phyloP scores from a whole-genome alignment of 1,140 invertebrate species.

The Bursaphelenchus mucronatus region DNA sequence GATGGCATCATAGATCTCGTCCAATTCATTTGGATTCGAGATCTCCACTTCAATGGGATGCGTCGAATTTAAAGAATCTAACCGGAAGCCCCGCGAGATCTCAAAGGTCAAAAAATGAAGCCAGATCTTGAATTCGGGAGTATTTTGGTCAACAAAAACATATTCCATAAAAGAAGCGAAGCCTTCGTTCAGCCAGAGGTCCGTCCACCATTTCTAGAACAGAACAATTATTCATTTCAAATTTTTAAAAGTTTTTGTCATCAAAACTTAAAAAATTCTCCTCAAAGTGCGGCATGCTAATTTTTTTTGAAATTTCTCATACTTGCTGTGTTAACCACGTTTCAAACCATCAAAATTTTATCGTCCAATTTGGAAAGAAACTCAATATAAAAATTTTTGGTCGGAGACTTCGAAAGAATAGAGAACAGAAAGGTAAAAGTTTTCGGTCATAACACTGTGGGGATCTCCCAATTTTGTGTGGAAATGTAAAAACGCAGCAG shows the following conservation, averaged over 20 bases:
- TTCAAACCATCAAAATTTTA: no score
- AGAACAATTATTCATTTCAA: not conserved
- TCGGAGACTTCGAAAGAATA: no score
- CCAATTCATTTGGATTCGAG: constrained; percentile 47
- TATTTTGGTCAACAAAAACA: constrained; percentile 63
- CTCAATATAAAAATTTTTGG: no score
- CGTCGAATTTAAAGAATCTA: constrained; percentile 36
- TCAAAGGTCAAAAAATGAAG: constrained; percentile 69
- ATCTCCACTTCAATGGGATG: constrained; percentile 60
- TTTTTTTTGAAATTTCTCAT: no score
- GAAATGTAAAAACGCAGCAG: no score
- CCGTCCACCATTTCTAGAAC: constrained; percentile 64
- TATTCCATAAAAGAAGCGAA: constrained; percentile 63
- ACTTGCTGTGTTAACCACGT: not conserved
- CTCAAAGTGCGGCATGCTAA: no score
- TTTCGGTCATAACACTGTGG: no score
- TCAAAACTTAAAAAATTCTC: no score
- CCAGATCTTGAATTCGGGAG: constrained; percentile 65
- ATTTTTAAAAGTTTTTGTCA: not conserved
- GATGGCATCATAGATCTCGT: constrained; percentile 62
- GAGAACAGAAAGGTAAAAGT: no score
- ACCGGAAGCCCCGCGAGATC: constrained; percentile 21
- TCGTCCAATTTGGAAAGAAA: no score
- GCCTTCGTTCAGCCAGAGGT: constrained; percentile 63
- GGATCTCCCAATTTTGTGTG: no score